Evolutionary conservation across 2,888 invertebrate genomes (phyloP).

Genomic region (Thumatha senex): DNA sequence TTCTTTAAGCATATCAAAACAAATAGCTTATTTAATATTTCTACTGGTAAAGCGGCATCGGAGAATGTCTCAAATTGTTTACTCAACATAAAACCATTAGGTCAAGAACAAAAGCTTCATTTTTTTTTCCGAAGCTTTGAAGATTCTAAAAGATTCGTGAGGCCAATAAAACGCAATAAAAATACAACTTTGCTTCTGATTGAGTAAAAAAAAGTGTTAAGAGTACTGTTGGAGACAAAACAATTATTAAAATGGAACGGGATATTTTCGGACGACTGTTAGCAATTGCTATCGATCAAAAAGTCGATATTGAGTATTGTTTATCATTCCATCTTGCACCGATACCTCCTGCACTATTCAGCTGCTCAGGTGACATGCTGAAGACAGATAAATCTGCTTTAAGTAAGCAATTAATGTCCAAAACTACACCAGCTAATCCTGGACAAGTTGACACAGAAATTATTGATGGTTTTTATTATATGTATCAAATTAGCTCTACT

Average conservation of each 20-base stretch:
- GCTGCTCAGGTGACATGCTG: slow-evolving; percentile 10
- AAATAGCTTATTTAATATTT: slow-evolving; percentile 6
- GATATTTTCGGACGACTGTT: slow-evolving; percentile 32
- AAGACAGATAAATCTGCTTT: slow-evolving; percentile 12
- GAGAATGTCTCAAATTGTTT: slow-evolving; percentile 39
- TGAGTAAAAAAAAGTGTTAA: slow-evolving; percentile 18
- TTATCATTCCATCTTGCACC: slow-evolving; percentile 38
- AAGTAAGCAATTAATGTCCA: slow-evolving; percentile 6
- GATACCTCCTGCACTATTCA: too few relatives aligned
- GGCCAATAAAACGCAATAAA: slow-evolving; percentile 36
- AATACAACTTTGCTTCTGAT: slow-evolving; percentile 39
- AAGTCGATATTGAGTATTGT: slow-evolving; percentile 41
- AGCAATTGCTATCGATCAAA: slow-evolving; percentile 40
- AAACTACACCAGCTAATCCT: slow-evolving; percentile 7
- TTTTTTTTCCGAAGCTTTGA: slow-evolving; percentile 36
- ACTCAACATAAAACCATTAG: slow-evolving; percentile 31
- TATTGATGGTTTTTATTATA: slow-evolving; percentile 33
- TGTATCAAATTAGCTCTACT: slow-evolving; percentile 23
- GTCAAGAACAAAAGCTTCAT: slow-evolving; percentile 29
- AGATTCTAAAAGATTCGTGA: slow-evolving; percentile 33
- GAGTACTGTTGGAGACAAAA: slow-evolving; percentile 29
- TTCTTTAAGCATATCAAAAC: slow-evolving; percentile 2
- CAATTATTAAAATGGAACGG: slow-evolving; percentile 40
- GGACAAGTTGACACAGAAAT: slow-evolving; percentile 25
- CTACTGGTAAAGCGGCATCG: slow-evolving; percentile 6